These are phyloP conservation scores for Callospermophilus lateralis DNA, from an alignment of 2,113 vertebrate species.

Conservation along the genomic window DNA sequence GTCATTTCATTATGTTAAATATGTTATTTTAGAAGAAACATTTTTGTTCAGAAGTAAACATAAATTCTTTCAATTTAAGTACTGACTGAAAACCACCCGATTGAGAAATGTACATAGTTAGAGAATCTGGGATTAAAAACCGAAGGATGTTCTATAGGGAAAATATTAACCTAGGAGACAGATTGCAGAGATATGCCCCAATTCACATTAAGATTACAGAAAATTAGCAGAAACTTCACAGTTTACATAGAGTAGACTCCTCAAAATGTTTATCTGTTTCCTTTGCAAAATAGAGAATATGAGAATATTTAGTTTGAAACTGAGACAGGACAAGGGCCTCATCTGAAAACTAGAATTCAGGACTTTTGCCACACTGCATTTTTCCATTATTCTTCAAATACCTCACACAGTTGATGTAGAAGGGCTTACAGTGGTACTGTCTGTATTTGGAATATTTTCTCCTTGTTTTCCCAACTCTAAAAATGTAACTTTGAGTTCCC, in stretches of 20 bases:
- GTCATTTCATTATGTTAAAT: not conserved
- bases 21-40: not conserved
- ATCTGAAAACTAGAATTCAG: not conserved
- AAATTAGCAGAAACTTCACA: not conserved
- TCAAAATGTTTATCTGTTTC: not conserved
- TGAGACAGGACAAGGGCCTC: not conserved
- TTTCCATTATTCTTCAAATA: not conserved
- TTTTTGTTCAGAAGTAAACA: not conserved
- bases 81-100: not conserved
- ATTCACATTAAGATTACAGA: not conserved
- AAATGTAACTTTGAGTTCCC: not conserved
- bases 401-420: not conserved
- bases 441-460: not conserved
- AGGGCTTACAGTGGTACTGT: not conserved
- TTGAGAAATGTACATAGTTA: not conserved
- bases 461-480: conserved; percentile 4
- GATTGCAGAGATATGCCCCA: not conserved
- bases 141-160: not conserved
- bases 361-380: not conserved
- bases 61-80: not conserved
- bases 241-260: not conserved
- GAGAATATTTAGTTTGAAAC: not conserved
- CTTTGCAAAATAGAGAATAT: not conserved
- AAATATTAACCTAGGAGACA: not conserved
- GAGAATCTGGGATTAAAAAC: not conserved